Base-by-base conservation (phyloP, 2,888 invertebrate species). In the Heteromyza rotundicornis region DNA sequence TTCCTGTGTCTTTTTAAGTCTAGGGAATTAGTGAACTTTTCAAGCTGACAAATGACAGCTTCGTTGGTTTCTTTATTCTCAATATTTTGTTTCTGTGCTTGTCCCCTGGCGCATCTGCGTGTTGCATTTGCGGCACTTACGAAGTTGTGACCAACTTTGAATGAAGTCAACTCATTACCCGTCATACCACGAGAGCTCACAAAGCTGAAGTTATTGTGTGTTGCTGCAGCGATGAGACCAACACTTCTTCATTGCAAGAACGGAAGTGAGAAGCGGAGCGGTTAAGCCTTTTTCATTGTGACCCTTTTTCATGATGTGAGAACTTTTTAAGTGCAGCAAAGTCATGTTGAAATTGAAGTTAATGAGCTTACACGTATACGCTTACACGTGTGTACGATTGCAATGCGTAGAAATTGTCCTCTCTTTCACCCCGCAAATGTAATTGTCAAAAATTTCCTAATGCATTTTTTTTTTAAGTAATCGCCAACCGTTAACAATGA, bases 161-260 rank as follows among this genome's bases (percentile, higher is more conserved):
- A 74, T 68, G 73, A 72, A 73, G 73, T 70, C 68, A 71, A 70
- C 74, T 73, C 73, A 73, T 73, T 74, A 73, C 68, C 65, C 66
- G 40, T 47, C 57, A 44, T n/a, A 10, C 27, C 27, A 7, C 7
- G 10, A 27, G 27, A 27, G 7, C 10, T 27, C 27, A 27, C 27
- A n/a, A n/a, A n/a, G n/a, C n/a, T n/a, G 27, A 27, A 27, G 47
- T 17, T 5, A 19, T 47, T 40, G 14, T 40, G 16, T n/a, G 32
- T 32, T 12, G 5, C 40, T 7, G 40, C 40, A 47, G 47, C 20
- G 47, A 19, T n/a, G n/a, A n/a, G n/a, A n/a, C n/a, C n/a, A n/a
- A n/a, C n/a, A n/a, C n/a, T n/a, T n/a, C 40, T 14, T 40, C n/a
- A 40, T 49, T 24, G 19, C 47, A 12, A 54, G 54, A 54, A 54